phyloP scores from a whole-genome alignment of 2,113 vertebrate genomes.

The Elephas maximus region DNA sequence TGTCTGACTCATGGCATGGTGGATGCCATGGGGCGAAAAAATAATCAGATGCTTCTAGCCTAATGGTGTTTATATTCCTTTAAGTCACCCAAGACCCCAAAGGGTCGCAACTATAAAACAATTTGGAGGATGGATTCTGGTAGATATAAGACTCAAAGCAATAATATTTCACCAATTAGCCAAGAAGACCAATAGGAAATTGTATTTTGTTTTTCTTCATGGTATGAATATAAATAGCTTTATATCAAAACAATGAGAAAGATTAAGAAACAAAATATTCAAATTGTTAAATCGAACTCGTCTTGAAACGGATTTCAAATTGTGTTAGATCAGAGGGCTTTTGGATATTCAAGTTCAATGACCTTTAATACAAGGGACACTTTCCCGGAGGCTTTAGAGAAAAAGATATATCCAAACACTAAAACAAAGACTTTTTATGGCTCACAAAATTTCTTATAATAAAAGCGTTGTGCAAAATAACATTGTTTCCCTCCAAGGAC shows the following conservation, averaged over 20 bases:
- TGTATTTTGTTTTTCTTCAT: background rate
- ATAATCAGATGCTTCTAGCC: background rate
- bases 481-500: background rate
- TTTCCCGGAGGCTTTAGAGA: background rate
- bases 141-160: background rate
- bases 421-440: constrained; percentile 42
- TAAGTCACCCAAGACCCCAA: constrained; percentile 12
- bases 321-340: constrained; percentile 6
- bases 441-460: background rate
- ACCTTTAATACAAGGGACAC: background rate
- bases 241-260: constrained; percentile 37
- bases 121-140: background rate
- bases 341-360: constrained; percentile 41
- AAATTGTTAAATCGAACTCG: constrained; percentile 47
- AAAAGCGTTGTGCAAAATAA: constrained; percentile 31
- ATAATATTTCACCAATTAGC: background rate
- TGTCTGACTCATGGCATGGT: background rate
- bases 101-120: constrained; percentile 21
- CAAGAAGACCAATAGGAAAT: background rate
- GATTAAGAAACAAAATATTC: constrained; percentile 35
- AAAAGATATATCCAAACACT: background rate
- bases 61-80: background rate
- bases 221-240: constrained; percentile 13
- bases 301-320: constrained; percentile 65
- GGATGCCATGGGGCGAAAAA: background rate